Percentiles rank a stretch among this genome's conserved stretches.
Conservation (phyloP, 2,797 vertebrate species). For the Sebastes vulpes region DNA sequence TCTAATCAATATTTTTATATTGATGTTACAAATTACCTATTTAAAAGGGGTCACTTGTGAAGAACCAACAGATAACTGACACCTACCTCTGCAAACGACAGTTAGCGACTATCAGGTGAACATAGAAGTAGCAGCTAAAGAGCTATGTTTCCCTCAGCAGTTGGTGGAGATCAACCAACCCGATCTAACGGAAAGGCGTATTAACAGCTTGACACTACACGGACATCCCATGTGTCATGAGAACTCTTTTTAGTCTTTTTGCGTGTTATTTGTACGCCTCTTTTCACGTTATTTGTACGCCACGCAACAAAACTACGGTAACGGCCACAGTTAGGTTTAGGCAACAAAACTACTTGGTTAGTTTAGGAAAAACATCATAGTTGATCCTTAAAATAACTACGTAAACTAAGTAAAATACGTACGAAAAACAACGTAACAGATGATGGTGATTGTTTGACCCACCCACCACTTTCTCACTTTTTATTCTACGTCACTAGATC, state of each 20-base stretch:
- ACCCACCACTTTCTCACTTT: too few relatives aligned
- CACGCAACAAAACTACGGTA: background rate
- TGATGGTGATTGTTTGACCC: too few relatives aligned
- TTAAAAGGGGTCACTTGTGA: background rate
- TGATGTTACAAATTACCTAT: background rate
- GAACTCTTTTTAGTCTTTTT: background rate
- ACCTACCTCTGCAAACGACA: background rate
- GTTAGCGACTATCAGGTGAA: background rate
- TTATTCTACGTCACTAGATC: background rate
- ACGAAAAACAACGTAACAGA: too few relatives aligned
- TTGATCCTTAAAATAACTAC: too few relatives aligned
- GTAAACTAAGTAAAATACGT: too few relatives aligned
- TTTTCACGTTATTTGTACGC: background rate
- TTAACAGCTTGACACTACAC: accelerated
- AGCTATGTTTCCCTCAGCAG: background rate
- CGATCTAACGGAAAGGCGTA: accelerated
- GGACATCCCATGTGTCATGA: background rate
- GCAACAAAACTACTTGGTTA: accelerated
- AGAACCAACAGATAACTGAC: background rate
- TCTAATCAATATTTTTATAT: background rate
- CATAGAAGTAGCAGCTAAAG: background rate
- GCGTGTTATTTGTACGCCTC: background rate
- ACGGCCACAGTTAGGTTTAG: background rate
- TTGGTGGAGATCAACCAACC: background rate
- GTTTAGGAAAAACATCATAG: too few relatives aligned